These are phyloP conservation scores for Enoplolaimus lenunculus DNA, from an alignment of 2,888 invertebrate species.

Conservation along the genomic window DNA sequence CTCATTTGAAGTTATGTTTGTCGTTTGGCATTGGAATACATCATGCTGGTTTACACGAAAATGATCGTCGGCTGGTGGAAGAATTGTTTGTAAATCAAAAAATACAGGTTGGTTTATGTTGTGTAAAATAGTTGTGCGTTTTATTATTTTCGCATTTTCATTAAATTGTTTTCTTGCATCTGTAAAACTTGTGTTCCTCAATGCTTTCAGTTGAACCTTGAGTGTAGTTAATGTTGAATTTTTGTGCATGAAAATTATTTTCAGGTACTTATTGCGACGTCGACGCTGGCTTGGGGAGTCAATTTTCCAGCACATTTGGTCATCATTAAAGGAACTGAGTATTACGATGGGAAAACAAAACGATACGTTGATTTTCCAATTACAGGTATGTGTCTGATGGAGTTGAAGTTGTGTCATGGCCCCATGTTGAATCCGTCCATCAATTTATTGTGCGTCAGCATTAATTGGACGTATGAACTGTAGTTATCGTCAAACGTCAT, in stretches of 20 bases:
- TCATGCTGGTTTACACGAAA: slow-evolving; percentile 88
- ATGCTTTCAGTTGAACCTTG: too few species aligned
- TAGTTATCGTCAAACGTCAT: too few species aligned
- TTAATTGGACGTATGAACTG: too few species aligned
- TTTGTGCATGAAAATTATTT: slow-evolving; percentile 20
- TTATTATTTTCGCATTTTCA: too few species aligned
- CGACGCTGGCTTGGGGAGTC: slow-evolving; percentile 97
- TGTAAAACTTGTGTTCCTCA: too few species aligned
- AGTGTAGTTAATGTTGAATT: too few species aligned
- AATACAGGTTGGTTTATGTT: too few species aligned
- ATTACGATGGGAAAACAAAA: slow-evolving; percentile 86
- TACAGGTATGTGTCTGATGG: slow-evolving; percentile 51
- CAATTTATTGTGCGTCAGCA: too few species aligned
- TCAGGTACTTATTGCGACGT: slow-evolving; percentile 79
- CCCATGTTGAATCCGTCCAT: too few species aligned
- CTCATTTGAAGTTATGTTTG: slow-evolving; percentile 62
- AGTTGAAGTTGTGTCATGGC: too few species aligned
- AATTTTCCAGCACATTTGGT: slow-evolving; percentile 96
- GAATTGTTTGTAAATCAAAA: slow-evolving; percentile 83
- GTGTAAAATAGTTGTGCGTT: too few species aligned
- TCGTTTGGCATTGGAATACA: slow-evolving; percentile 96
- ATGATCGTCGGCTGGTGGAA: slow-evolving; percentile 76
- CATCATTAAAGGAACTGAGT: slow-evolving; percentile 97
- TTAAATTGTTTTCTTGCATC: too few species aligned
- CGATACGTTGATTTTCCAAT: slow-evolving; percentile 99